Evolutionary conservation across 2,113 vertebrate species (phyloP).

Genomic region (Actenoides lindsayi): DNA sequence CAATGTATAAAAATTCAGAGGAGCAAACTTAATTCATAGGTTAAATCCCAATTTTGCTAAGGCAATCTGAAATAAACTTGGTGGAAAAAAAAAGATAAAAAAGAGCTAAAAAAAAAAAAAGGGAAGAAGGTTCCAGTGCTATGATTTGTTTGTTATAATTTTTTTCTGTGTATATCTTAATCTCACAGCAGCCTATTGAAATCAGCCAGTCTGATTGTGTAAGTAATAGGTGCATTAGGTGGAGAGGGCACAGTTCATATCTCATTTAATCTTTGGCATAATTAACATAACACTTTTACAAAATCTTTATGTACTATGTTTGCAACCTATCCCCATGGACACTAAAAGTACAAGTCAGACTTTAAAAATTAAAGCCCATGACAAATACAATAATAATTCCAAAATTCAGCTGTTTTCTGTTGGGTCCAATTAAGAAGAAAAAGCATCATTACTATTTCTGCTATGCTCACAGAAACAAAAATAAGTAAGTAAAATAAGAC

Average conservation of each 20-base stretch:
- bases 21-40: not conserved
- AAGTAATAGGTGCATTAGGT: not conserved
- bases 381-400: not conserved
- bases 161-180: not conserved
- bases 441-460: not conserved
- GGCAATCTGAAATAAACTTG: not conserved
- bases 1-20: not conserved
- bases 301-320: not conserved
- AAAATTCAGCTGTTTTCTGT: not conserved
- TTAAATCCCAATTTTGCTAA: not conserved
- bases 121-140: not conserved
- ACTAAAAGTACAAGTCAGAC: not conserved
- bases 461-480: not conserved
- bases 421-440: not conserved
- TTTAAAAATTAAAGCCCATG: not conserved
- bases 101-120: not conserved
- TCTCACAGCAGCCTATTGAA: not conserved
- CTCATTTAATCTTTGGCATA: not conserved
- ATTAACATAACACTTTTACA: not conserved
- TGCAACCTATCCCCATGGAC: not conserved
- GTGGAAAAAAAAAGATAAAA: no score
- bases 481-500: not conserved
- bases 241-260: not conserved
- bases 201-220: not conserved
- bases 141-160: not conserved